phyloP scores from a whole-genome alignment of 2,888 invertebrate genomes.

The Myopa testacea region DNA sequence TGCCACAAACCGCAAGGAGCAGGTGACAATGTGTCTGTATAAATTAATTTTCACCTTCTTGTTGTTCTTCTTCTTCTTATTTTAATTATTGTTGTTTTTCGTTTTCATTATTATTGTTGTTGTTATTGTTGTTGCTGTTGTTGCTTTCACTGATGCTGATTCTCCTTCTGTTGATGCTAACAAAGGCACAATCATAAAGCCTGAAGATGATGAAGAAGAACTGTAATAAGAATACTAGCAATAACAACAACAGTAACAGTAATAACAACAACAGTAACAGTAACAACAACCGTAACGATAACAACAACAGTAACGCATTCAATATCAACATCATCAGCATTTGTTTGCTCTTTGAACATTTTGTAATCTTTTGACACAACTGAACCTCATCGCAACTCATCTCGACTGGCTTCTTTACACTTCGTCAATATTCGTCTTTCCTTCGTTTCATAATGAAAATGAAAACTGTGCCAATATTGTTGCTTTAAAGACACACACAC shows the following conservation, averaged over 20 bases:
- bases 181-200: background rate
- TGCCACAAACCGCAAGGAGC: slow-evolving; percentile 2
- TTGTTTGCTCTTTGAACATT: background rate
- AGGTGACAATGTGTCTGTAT: slow-evolving; percentile 7
- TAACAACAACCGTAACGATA: slow-evolving; percentile 4
- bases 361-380: background rate
- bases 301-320: background rate
- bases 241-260: background rate
- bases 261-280: background rate
- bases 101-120: background rate
- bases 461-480: background rate
- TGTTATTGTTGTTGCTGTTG: background rate
- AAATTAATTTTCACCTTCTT: slow-evolving; percentile 4
- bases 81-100: background rate
- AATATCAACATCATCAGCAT: background rate
- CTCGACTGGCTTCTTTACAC: background rate
- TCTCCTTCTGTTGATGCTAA: background rate
- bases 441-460: background rate
- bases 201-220: background rate
- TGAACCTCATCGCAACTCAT: background rate
- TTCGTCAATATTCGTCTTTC: too few species aligned
- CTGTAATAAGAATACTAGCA: background rate
- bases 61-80: background rate
- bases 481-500: too few species aligned
- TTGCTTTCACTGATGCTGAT: too few species aligned